Percentiles rank a stretch among this genome's conserved stretches.
These are phyloP conservation scores for Thecocarcelia acutangulata DNA, from an alignment of 2,888 invertebrate species.

Conservation along the genomic window DNA sequence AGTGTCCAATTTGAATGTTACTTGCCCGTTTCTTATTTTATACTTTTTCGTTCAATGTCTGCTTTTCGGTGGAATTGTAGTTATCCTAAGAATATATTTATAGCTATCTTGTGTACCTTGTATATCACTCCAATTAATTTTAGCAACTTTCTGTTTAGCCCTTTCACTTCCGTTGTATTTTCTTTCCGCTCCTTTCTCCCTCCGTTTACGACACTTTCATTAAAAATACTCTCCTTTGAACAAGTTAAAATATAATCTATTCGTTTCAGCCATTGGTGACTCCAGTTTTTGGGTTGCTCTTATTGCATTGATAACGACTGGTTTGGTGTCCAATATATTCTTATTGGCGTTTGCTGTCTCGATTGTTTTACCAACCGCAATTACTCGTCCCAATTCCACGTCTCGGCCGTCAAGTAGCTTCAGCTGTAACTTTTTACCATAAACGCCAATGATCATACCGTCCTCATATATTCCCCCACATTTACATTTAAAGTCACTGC, in stretches of 20 bases:
- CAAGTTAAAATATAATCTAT: too few species aligned
- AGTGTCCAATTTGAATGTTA: background rate
- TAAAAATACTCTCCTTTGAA: too few species aligned
- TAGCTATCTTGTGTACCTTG: background rate
- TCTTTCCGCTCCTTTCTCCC: background rate
- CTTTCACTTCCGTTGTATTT: background rate
- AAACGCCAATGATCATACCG: background rate
- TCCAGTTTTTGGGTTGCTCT: too few species aligned
- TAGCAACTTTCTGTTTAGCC: background rate
- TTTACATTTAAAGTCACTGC: too few species aligned
- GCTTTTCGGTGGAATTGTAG: background rate
- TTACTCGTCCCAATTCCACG: background rate
- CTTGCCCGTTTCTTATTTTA: background rate
- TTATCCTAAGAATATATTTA: constrained; percentile 1
- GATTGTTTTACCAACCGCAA: background rate
- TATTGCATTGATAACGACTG: too few species aligned
- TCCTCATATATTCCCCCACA: too few species aligned
- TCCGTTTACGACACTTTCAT: background rate
- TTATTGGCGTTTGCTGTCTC: background rate
- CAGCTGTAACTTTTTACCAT: too few species aligned
- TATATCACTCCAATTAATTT: too few species aligned
- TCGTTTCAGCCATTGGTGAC: too few species aligned
- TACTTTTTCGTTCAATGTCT: background rate
- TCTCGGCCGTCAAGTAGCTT: background rate
- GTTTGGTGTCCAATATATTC: background rate